phyloP scores from a whole-genome alignment of 2,888 invertebrate genomes.

The Margaritifera margaritifera region DNA sequence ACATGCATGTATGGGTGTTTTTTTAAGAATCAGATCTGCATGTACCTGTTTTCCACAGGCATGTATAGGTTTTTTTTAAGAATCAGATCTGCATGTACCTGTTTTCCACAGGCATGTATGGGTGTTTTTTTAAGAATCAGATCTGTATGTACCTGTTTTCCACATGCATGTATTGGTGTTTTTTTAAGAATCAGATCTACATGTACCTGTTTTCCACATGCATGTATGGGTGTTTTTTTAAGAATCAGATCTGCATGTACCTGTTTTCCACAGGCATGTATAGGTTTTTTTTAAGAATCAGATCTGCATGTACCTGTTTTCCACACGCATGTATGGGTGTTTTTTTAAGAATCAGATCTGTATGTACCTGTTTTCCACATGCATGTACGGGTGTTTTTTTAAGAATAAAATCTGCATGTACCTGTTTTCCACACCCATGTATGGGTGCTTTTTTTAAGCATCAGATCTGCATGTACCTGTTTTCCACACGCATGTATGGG shows the following conservation, averaged over 20 bases:
- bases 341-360: too few relatives aligned
- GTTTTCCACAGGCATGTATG: slow-evolving; percentile 77
- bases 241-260: slow-evolving; percentile 49
- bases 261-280: slow-evolving; percentile 77
- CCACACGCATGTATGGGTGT: slow-evolving; percentile 79
- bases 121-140: too few relatives aligned
- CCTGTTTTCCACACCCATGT: slow-evolving; percentile 76
- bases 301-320: slow-evolving; percentile 49
- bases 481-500: slow-evolving; percentile 78
- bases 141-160: slow-evolving; percentile 50
- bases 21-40: too few relatives aligned
- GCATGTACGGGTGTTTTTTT: slow-evolving; percentile 79
- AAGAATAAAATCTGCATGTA: too few relatives aligned
- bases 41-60: slow-evolving; percentile 73
- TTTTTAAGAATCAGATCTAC: too few relatives aligned
- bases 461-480: slow-evolving; percentile 47
- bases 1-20: slow-evolving; percentile 79
- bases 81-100: slow-evolving; percentile 49
- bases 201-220: slow-evolving; percentile 72
- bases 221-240: slow-evolving; percentile 79
- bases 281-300: slow-evolving; percentile 76
- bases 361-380: slow-evolving; percentile 70
- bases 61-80: slow-evolving; percentile 79
- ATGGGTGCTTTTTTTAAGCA: slow-evolving; percentile 78
- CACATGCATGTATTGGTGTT: slow-evolving; percentile 79